Percentiles rank a stretch among this genome's conserved stretches.
These are phyloP conservation scores for Polylopha cassiicola DNA, from an alignment of 2,888 invertebrate species.

Conservation along the genomic window DNA sequence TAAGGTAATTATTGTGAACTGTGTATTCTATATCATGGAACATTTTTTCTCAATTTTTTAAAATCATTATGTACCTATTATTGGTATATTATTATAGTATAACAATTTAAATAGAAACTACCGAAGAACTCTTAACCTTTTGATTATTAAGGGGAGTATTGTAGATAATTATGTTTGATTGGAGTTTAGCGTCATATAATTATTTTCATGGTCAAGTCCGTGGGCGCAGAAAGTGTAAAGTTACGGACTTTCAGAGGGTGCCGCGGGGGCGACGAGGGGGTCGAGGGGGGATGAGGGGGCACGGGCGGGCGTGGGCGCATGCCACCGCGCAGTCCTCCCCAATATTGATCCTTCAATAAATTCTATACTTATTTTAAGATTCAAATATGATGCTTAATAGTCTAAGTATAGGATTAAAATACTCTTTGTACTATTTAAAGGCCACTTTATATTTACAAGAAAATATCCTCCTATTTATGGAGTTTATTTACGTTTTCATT, in stretches of 20 bases:
- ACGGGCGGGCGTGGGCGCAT: conserved; percentile 53
- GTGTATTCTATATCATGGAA: too few relatives aligned
- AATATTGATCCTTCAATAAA: conserved; percentile 65
- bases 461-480: too few relatives aligned
- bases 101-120: too few relatives aligned
- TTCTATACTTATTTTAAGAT: conserved; percentile 62
- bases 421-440: too few relatives aligned
- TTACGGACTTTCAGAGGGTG: conserved; percentile 43
- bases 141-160: background rate
- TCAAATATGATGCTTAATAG: conserved; percentile 30
- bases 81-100: too few relatives aligned
- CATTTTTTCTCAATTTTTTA: too few relatives aligned
- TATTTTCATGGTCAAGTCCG: conserved; percentile 45
- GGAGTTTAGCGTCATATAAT: conserved; percentile 31
- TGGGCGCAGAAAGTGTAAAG: conserved; percentile 54
- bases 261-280: conserved; percentile 18
- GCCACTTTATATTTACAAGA: too few relatives aligned
- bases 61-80: too few relatives aligned
- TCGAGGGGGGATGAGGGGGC: conserved; percentile 27
- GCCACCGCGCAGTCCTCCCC: conserved; percentile 52
- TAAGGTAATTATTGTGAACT: too few relatives aligned
- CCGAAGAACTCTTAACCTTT: too few relatives aligned
- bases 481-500: too few relatives aligned
- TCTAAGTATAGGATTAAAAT: too few relatives aligned
- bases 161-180: conserved; percentile 6